Percentiles rank a stretch among this genome's conserved stretches.
phyloP scores from a whole-genome alignment of 2,113 vertebrate species.

The Chlamydotis undulata region DNA sequence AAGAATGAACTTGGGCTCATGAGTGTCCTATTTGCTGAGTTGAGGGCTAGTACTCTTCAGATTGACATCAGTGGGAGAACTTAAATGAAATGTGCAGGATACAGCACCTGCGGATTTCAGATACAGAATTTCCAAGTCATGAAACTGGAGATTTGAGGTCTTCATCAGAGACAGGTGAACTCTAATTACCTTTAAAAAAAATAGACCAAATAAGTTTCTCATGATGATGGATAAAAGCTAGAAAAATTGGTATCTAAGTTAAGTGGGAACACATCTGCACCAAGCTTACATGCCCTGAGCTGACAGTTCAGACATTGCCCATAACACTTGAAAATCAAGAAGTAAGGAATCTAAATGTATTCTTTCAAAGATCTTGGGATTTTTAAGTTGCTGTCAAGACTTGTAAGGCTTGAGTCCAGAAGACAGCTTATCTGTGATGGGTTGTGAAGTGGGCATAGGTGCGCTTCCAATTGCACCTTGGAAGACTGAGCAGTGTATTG shows the following conservation, averaged over 20 bases:
- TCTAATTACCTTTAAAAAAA: not conserved
- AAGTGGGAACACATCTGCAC: not conserved
- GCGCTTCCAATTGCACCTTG: not conserved
- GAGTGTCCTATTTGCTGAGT: not conserved
- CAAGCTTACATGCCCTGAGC: rapidly evolving
- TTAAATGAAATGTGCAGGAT: not conserved
- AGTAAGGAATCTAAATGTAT: not conserved
- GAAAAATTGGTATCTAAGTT: not conserved
- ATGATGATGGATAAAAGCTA: not conserved
- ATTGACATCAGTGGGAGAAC: not conserved
- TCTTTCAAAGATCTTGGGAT: not conserved
- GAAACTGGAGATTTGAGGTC: not conserved
- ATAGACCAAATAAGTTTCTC: not conserved
- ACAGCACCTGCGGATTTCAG: not conserved
- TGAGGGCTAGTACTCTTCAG: not conserved
- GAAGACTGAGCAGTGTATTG: not conserved
- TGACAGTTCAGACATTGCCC: not conserved
- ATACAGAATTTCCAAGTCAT: not conserved
- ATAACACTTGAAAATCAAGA: not conserved
- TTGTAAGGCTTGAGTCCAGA: not conserved
- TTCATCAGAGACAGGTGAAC: not conserved
- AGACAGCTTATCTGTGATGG: not conserved
- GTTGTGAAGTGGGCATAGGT: not conserved
- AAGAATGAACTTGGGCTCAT: not conserved
- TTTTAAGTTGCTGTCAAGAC: not conserved